Evolutionary conservation across 2,888 invertebrate species (phyloP).

Genomic region (Euproctis similis): DNA sequence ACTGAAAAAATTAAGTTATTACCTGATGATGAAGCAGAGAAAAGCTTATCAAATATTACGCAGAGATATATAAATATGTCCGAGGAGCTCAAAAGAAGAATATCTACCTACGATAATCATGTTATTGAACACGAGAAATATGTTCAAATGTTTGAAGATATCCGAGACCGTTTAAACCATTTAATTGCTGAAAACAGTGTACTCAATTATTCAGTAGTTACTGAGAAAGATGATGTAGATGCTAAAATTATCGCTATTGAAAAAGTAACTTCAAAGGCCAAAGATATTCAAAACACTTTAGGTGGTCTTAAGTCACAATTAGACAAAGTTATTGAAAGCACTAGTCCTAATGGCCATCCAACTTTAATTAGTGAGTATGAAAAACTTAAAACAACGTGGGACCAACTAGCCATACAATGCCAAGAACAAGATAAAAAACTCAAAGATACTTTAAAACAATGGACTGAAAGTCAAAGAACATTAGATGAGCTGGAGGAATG

Average conservation of each 20-base stretch:
- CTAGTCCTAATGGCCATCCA: slow-evolving; percentile 85
- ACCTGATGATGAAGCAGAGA: slow-evolving; percentile 86
- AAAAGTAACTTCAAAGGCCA: slow-evolving; percentile 82
- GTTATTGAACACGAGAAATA: slow-evolving; percentile 89
- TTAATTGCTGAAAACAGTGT: slow-evolving; percentile 86
- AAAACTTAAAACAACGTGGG: slow-evolving; percentile 84
- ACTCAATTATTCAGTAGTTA: slow-evolving; percentile 85
- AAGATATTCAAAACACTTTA: slow-evolving; percentile 83
- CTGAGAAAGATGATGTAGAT: slow-evolving; percentile 87
- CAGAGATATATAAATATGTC: slow-evolving; percentile 82
- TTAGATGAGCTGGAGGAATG: slow-evolving; percentile 87
- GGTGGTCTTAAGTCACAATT: slow-evolving; percentile 82
- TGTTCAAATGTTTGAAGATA: slow-evolving; percentile 86
- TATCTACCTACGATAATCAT: slow-evolving; percentile 80
- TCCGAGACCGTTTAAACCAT: slow-evolving; percentile 87
- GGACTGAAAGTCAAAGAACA: slow-evolving; percentile 86
- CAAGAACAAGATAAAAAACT: slow-evolving; percentile 82
- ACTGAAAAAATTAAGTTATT: slow-evolving; percentile 87
- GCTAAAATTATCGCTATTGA: slow-evolving; percentile 84
- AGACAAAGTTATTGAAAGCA: slow-evolving; percentile 83
- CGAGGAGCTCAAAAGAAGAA: slow-evolving; percentile 80
- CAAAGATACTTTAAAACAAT: slow-evolving; percentile 84
- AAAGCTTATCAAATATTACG: slow-evolving; percentile 83
- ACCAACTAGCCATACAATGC: slow-evolving; percentile 83
- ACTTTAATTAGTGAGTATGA: slow-evolving; percentile 83